Percentiles rank a stretch among this genome's conserved stretches.
These are phyloP conservation scores for Sandelia bainsii DNA, from an alignment of 2,797 vertebrate genomes.

Conservation along the genomic window DNA sequence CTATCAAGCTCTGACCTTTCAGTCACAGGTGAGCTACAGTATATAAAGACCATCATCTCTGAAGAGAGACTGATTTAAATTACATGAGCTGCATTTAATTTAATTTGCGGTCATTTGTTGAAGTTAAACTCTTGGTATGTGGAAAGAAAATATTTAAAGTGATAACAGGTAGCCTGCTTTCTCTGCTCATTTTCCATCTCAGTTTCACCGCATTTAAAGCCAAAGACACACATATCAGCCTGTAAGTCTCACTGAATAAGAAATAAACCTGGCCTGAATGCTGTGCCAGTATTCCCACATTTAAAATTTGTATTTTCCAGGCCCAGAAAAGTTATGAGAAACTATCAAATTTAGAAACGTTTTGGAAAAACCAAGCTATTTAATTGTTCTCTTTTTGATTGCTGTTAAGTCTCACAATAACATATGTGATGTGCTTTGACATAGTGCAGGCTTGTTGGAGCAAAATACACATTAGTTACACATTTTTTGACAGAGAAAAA, in stretches of 20 bases:
- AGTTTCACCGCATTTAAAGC: constrained; percentile 68
- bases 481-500: constrained; percentile 17
- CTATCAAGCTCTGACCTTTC: constrained; percentile 44
- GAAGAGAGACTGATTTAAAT: constrained; percentile 63
- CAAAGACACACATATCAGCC: constrained; percentile 75
- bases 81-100: constrained; percentile 79
- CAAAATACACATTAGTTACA: constrained; percentile 33
- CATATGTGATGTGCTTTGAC: constrained; percentile 16
- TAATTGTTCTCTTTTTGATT: constrained; percentile 20
- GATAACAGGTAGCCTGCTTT: constrained; percentile 86
- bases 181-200: constrained; percentile 80
- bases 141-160: constrained; percentile 88
- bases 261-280: constrained; percentile 47
- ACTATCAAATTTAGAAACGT: constrained; percentile 14
- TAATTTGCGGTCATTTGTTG: constrained; percentile 86
- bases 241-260: constrained; percentile 58
- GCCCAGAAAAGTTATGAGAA: constrained; percentile 28
- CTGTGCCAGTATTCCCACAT: constrained; percentile 30
- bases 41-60: constrained; percentile 39
- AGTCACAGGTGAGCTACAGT: constrained; percentile 36
- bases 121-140: constrained; percentile 81
- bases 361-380: constrained; percentile 25
- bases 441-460: constrained; percentile 20
- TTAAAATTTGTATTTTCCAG: constrained; percentile 40
- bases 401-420: constrained; percentile 13